Percentiles rank a stretch among this genome's conserved stretches.
Conservation (phyloP, 2,113 vertebrate species). For the Cyprinodon tularosa region DNA sequence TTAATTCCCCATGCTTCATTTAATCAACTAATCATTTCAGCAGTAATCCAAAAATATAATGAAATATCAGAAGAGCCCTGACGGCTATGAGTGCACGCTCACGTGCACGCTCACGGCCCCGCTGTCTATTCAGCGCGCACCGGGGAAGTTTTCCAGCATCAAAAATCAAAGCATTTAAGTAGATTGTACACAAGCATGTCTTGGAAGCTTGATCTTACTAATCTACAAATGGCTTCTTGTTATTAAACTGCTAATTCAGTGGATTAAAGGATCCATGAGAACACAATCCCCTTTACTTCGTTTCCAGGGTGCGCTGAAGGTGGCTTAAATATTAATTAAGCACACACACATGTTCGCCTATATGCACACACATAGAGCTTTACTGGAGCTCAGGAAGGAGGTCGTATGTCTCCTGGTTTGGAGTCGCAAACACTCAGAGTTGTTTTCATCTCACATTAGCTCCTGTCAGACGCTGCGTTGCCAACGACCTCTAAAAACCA, state of each 20-base stretch:
- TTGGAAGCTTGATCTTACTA: constrained; percentile 75
- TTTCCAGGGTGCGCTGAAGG: constrained; percentile 69
- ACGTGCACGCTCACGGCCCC: constrained; percentile 3
- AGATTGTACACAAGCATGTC: constrained; percentile 77
- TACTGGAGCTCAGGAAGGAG: constrained; percentile 16
- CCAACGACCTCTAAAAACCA: constrained; percentile 15
- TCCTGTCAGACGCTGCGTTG: constrained; percentile 17
- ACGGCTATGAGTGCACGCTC: background rate
- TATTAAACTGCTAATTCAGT: constrained; percentile 80
- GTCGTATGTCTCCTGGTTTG: constrained; percentile 8
- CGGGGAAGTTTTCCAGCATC: constrained; percentile 49
- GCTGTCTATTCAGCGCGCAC: background rate
- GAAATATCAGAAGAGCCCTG: constrained; percentile 15
- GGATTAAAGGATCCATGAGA: constrained; percentile 77
- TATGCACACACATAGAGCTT: constrained; percentile 32
- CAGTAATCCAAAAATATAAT: constrained; percentile 28
- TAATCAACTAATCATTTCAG: constrained; percentile 15
- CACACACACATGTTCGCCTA: constrained; percentile 45
- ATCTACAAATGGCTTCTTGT: constrained; percentile 81
- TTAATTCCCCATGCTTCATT: constrained; percentile 20
- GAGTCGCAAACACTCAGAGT: constrained; percentile 25
- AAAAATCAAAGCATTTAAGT: constrained; percentile 75
- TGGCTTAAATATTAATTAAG: constrained; percentile 80
- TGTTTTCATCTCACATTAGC: constrained; percentile 32
- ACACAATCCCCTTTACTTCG: constrained; percentile 75